A percentile compares a stretch with the other conserved stretches of the same genome.
Evolutionary conservation across 2,113 vertebrate species (phyloP).

Genomic region (Caranx ignobilis): DNA sequence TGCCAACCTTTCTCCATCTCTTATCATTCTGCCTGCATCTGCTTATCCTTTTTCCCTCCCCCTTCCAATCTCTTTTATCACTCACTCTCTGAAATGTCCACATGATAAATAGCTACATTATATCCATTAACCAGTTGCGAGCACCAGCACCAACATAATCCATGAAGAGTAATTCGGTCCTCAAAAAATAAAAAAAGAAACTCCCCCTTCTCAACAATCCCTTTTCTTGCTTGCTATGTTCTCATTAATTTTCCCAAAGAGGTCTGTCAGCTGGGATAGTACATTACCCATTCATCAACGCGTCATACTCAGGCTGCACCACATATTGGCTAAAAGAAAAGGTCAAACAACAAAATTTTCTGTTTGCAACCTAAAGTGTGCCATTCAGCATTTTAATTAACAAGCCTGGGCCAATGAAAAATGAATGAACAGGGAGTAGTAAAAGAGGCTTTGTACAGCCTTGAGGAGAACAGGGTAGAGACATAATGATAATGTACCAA

Average conservation of each 20-base stretch:
- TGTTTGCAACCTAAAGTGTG: conserved; percentile 78
- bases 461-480: conserved; percentile 67
- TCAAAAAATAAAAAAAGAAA: conserved; percentile 24
- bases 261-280: conserved; percentile 71
- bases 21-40: conserved; percentile 25
- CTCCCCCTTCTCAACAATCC: conserved; percentile 26
- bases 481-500: conserved; percentile 70
- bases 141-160: conserved; percentile 41
- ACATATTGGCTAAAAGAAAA: conserved; percentile 73
- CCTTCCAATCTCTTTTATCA: conserved; percentile 6
- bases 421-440: conserved; percentile 65
- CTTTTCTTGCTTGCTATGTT: conserved; percentile 53
- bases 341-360: conserved; percentile 78
- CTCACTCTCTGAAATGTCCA: conserved; percentile 36
- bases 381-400: conserved; percentile 83
- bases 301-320: conserved; percentile 54
- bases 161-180: conserved; percentile 37
- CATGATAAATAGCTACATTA: conserved; percentile 64
- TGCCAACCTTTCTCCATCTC: conserved; percentile 29
- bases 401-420: conserved; percentile 66
- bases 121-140: conserved; percentile 53
- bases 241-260: conserved; percentile 77
- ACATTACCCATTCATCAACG: conserved; percentile 78
- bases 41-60: neutral
- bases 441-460: conserved; percentile 65